Percentiles rank a stretch among this genome's conserved stretches.
phyloP scores from a whole-genome alignment of 1,140 invertebrate genomes.

The Latrodectus geometricus region DNA sequence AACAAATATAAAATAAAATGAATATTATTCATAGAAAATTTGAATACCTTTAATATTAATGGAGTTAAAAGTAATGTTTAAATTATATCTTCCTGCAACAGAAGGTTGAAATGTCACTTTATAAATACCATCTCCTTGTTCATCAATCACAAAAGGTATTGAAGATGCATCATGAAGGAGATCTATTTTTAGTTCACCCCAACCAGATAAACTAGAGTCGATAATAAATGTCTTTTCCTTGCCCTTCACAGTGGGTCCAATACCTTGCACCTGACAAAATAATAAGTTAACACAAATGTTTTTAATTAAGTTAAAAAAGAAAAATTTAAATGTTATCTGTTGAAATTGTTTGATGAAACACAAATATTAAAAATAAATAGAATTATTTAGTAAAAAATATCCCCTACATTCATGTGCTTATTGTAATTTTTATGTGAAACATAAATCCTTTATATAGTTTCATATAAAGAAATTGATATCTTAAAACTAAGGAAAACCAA shows the following conservation, averaged over 20 bases:
- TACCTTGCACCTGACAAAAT: conserved; percentile 72
- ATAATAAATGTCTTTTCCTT: conserved; percentile 85
- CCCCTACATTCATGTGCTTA: no score
- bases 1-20: conserved; percentile 8
- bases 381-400: no score
- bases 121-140: conserved; percentile 84
- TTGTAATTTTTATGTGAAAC: no score
- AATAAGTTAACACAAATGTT: background rate
- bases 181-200: conserved; percentile 88
- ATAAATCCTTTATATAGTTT: no score
- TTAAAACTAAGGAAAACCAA: no score
- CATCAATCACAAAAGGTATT: conserved; percentile 85
- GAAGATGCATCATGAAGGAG: conserved; percentile 80
- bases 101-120: conserved; percentile 89
- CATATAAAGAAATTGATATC: no score
- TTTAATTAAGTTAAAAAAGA: no score
- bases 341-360: no score
- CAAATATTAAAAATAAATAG: no score
- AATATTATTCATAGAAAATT: background rate
- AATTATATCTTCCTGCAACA: conserved; percentile 89
- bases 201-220: conserved; percentile 85
- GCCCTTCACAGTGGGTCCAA: conserved; percentile 81
- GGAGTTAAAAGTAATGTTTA: conserved; percentile 95
- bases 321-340: no score
- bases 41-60: conserved; percentile 88